Evolutionary conservation across 2,113 vertebrate genomes (phyloP).

Genomic region (Myxocyprinus asiaticus): DNA sequence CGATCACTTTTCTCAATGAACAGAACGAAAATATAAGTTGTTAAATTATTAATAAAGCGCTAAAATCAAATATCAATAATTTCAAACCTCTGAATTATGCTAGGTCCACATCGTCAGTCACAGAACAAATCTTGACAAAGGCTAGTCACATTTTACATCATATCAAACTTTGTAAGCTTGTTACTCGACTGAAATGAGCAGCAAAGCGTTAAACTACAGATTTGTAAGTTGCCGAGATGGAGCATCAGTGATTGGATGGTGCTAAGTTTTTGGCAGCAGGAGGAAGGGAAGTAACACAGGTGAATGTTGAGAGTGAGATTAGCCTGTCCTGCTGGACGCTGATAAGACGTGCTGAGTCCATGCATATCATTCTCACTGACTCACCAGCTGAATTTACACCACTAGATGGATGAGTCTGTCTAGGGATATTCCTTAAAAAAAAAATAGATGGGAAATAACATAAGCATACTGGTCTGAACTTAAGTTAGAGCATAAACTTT

Average conservation of each 20-base stretch:
- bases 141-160: not conserved
- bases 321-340: constrained; percentile 74
- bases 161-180: not conserved
- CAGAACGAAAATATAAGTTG: too few species aligned
- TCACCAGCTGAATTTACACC: constrained; percentile 49
- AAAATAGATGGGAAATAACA: constrained; percentile 1
- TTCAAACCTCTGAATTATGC: too few species aligned
- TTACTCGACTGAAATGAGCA: not conserved
- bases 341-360: constrained; percentile 76
- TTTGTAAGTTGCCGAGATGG: not conserved
- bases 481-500: not conserved
- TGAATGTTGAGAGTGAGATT: constrained; percentile 77
- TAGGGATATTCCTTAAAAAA: constrained; percentile 40
- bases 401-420: constrained; percentile 22
- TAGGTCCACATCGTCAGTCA: not conserved
- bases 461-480: not conserved
- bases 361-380: constrained; percentile 61
- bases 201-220: not conserved
- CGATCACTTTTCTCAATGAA: too few species aligned
- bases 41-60: too few species aligned
- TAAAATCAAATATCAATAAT: too few species aligned
- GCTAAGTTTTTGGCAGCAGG: not conserved
- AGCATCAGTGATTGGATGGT: not conserved
- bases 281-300: constrained; percentile 73
- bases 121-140: not conserved